Evolutionary conservation across 1,140 invertebrate species (phyloP).

Genomic region (Lordiphosa mommai): DNA sequence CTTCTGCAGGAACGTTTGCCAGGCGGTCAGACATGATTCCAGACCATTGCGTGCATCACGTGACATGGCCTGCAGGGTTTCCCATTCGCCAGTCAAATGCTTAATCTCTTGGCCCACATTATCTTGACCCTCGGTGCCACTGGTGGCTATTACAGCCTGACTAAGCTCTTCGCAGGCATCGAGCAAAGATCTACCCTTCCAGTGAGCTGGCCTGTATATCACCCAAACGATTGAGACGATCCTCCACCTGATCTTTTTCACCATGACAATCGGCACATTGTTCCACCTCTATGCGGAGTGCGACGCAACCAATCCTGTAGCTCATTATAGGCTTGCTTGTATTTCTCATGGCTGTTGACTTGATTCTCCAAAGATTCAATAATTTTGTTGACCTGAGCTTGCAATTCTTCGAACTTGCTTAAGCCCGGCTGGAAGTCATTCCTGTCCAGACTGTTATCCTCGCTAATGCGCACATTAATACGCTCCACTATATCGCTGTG

Average conservation of each 20-base stretch:
- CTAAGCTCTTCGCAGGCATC: constrained; percentile 88
- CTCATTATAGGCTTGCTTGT: constrained; percentile 89
- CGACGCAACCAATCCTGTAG: constrained; percentile 94
- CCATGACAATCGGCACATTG: constrained; percentile 91
- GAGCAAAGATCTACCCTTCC: constrained; percentile 87
- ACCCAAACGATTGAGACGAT: constrained; percentile 87
- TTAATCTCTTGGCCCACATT: constrained; percentile 90
- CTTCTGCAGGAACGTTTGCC: constrained; percentile 91
- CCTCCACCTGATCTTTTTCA: constrained; percentile 87
- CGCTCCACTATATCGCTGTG: constrained; percentile 88
- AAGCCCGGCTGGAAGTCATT: constrained; percentile 86
- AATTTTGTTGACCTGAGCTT: constrained; percentile 83
- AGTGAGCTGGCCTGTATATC: constrained; percentile 85
- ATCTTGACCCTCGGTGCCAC: constrained; percentile 92
- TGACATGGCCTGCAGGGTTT: constrained; percentile 89
- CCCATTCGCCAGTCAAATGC: constrained; percentile 92
- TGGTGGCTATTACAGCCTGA: constrained; percentile 88
- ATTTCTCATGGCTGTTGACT: constrained; percentile 92
- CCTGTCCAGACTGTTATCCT: constrained; percentile 84
- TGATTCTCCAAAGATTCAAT: constrained; percentile 89
- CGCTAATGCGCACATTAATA: constrained; percentile 84
- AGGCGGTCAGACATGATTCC: constrained; percentile 89
- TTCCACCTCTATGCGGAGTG: constrained; percentile 90
- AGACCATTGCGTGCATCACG: constrained; percentile 89
- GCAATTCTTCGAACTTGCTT: constrained; percentile 86